Percentiles rank a stretch among this genome's conserved stretches.
These are phyloP conservation scores for Caiman crocodilus DNA, from an alignment of 2,797 vertebrate genomes.

Conservation along the genomic window DNA sequence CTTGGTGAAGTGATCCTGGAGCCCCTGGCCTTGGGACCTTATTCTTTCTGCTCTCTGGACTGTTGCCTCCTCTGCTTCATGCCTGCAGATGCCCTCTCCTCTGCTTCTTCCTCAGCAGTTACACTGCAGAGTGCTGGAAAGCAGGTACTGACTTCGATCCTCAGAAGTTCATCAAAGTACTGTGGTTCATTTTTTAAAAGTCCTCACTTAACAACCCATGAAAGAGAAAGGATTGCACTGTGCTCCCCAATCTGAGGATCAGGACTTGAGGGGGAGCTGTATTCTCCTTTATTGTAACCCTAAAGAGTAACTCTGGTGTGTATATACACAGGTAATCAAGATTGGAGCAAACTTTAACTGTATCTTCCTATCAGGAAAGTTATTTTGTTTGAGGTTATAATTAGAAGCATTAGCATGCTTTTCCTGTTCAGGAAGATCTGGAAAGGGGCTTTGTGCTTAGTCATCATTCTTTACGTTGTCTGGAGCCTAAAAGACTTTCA, in stretches of 20 bases:
- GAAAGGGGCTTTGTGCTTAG: neutral
- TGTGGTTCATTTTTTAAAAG: no score
- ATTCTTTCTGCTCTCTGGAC: neutral
- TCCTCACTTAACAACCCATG: neutral
- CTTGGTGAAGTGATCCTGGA: neutral
- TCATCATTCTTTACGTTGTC: neutral
- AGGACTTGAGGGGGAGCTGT: neutral
- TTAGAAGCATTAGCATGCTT: conserved; percentile 28
- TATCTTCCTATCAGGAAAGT: neutral
- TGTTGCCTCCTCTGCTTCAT: no score
- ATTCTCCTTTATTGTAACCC: neutral
- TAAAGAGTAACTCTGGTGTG: neutral
- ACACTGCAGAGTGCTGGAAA: neutral
- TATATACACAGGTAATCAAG: neutral
- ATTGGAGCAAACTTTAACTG: neutral
- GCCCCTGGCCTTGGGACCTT: neutral
- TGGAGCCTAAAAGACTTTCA: neutral
- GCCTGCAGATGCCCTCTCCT: neutral
- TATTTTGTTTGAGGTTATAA: conserved; percentile 40
- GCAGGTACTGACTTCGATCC: neutral
- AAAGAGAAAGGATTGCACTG: neutral
- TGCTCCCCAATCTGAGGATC: neutral
- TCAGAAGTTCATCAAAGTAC: neutral
- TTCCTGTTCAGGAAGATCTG: neutral
- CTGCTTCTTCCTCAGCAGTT: accelerated